Evolutionary conservation across 2,113 vertebrate species (phyloP), one percentile per base, ranked within the genome.

Genomic region (Gnathonemus echidnorhynchus): DNA sequence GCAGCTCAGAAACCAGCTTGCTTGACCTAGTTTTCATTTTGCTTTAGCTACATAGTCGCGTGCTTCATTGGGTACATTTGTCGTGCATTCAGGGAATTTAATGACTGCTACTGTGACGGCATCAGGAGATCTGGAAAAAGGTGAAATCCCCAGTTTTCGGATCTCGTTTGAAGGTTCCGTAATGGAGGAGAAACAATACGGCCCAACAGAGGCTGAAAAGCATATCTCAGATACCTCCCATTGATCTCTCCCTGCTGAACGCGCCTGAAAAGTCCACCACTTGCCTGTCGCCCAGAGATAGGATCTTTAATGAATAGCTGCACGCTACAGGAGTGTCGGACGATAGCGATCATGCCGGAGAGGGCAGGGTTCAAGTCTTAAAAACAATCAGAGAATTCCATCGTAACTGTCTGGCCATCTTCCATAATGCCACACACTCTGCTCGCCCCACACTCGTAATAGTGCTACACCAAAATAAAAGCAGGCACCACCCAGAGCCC

Each of bases 341-440:
- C 92, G 96, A 97, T 97, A 96, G 91, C 56, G 91, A 96, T 97
- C 96, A 90, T 93, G 93, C 94, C 93, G 94, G 94, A 92, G 93
- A 94, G 92, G 91, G 92, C 93, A 94, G 93, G 94, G 94, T 95
- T 96, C 94, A 95, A 94, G 92, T 96, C 94, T 96, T 94, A 93
- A 94, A 95, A 95, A 94, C 94, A 95, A 97, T 96, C 96, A 94
- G 39, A 90, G 83, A 95, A 94, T 95, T 96, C 95, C 95, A 96
- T 96, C 96, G 95, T 95, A 95, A 96, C 94, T 93, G 91, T 91
- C 95, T 97, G 96, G 96, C 96, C 46, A 91, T 92, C 91, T 94
- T 97, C 96, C 96, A 96, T 92, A 94, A 95, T 96, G 94, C 96
- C 96, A 96, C 96, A 97, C 96, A 97, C 94, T 95, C 95, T 2